phyloP scores from a whole-genome alignment of 1,140 invertebrate genomes.

The Drosophila arawakana region DNA sequence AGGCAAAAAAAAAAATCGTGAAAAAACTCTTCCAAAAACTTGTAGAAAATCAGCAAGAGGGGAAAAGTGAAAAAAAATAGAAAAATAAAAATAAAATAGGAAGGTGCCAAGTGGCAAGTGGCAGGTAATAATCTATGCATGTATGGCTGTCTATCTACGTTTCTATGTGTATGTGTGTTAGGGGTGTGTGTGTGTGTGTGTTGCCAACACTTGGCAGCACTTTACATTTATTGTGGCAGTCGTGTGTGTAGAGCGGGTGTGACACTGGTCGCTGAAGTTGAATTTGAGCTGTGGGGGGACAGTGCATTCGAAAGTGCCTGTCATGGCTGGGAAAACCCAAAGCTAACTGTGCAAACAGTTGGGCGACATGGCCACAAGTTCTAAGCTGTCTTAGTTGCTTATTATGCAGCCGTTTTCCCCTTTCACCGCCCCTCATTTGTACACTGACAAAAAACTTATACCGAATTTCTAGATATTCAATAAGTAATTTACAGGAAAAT shows the following conservation, averaged over 20 bases:
- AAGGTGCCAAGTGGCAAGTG: constrained; percentile 80
- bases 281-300: background rate
- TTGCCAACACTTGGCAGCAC: constrained; percentile 74
- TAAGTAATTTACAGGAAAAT: too few species aligned
- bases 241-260: constrained; percentile 22
- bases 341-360: constrained; percentile 52
- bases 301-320: constrained; percentile 76
- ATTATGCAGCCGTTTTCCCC: constrained; percentile 56
- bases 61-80: constrained; percentile 37
- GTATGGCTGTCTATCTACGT: constrained; percentile 45
- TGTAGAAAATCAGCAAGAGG: constrained; percentile 24
- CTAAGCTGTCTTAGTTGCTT: constrained; percentile 81
- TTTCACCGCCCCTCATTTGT: too few species aligned
- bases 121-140: constrained; percentile 82
- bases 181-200: constrained; percentile 16
- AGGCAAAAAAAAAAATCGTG: constrained; percentile 34
- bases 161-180: background rate
- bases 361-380: constrained; percentile 68
- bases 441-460: too few species aligned
- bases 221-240: constrained; percentile 81
- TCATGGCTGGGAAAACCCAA: constrained; percentile 62
- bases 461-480: too few species aligned
- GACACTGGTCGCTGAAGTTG: constrained; percentile 1
- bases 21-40: constrained; percentile 72
- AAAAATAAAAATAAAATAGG: background rate